Base-by-base conservation (phyloP, 1,140 invertebrate genomes). In the Platyura marginata region DNA sequence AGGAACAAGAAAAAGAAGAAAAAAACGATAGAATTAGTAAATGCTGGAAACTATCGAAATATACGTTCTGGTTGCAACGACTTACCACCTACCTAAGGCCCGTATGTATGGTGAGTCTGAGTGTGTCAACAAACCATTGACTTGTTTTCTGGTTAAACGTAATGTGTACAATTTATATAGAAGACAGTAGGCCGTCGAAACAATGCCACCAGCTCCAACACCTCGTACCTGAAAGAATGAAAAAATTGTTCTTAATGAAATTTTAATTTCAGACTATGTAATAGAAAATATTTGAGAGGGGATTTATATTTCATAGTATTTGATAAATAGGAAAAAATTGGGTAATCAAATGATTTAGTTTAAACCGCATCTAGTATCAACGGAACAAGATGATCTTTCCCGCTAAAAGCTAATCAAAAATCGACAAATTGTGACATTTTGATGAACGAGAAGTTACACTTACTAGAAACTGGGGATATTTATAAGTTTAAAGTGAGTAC, bases 151-250 rank as follows among this genome's bases (percentile, higher is more conserved):
- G 9, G 95, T 98, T 45, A 99, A 68, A 52, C 88, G 83, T 50
- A 98, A 64, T 4, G 94, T 98, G 64, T 94, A 98, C 44, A 99
- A 67, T 71, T 98, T 98, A 64, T 96, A 99, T 8, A 99, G 72
- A n/a, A 98, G 70, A 49, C 59, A 61, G 41, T 55, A 61, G 2
- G 95, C 93, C 47, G 94, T 97, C 4, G 91, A 96, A 10, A 99
- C 95, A 48, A 99, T 98, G 21, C 96, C 96, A 43, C 96, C 95
- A 43, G 93, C 93, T 41, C 95, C 95, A 36, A 98, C 95, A 39
- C 95, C 95, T 52, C 95, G 73, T 6, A 98, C 89, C 84, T 91
- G 59, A 59, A 25, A 45, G 21, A 13, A 19, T 6, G 15, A 36
- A 36, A 29, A 6, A 29, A 29, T 8, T 29, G 13, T 8, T 29